A percentile compares a stretch with the other conserved stretches of the same genome.
phyloP scores from a whole-genome alignment of 1,140 invertebrate genomes.

The Samia ricini region DNA sequence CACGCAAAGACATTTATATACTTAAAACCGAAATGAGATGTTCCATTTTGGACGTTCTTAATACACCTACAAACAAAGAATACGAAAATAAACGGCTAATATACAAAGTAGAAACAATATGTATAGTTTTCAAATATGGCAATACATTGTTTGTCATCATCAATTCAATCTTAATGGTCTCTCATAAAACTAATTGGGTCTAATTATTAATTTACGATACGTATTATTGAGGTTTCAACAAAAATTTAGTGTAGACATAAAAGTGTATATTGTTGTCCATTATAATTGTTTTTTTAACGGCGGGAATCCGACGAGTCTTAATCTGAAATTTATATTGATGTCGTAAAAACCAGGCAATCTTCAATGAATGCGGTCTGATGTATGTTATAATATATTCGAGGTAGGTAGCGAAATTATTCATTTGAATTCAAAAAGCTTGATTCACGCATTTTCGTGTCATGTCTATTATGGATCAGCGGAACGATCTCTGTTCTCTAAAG shows the following conservation, averaged over 20 bases:
- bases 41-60: not conserved
- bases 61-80: not conserved
- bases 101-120: not conserved
- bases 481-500: not conserved
- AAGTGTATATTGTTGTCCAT: not conserved
- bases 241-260: not conserved
- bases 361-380: not conserved
- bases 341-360: not conserved
- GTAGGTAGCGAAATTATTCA: not conserved
- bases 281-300: conserved; percentile 2
- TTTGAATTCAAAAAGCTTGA: not conserved
- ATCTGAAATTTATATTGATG: conserved; percentile 8
- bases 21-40: not conserved
- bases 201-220: conserved; percentile 6
- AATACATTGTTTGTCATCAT: conserved; percentile 6
- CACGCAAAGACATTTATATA: not conserved
- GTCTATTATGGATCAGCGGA: not conserved
- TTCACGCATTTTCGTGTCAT: not conserved
- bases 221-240: not conserved
- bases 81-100: not conserved
- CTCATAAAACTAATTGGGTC: conserved; percentile 10
- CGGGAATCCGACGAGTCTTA: not conserved
- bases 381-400: too few species aligned
- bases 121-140: not conserved
- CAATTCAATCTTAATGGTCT: conserved; percentile 6